Conservation (phyloP, 2,797 vertebrate species). For the Enteromius anoplus region DNA sequence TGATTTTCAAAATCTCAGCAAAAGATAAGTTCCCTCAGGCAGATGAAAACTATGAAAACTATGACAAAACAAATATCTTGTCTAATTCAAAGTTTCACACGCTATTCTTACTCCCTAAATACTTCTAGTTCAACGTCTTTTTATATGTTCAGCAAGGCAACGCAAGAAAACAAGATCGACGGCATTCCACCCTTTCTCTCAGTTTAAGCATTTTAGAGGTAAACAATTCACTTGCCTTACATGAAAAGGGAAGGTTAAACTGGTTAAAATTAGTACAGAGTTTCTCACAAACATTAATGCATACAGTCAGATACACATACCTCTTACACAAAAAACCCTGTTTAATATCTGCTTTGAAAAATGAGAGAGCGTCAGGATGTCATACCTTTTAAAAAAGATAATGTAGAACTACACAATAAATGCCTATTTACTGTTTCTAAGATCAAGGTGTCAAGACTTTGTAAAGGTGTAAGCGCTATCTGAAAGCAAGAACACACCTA, state of each 20-base stretch:
- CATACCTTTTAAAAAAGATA: neutral
- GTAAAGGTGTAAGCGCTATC: neutral
- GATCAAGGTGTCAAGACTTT: conserved; percentile 7
- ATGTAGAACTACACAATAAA: conserved; percentile 12
- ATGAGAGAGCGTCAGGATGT: neutral
- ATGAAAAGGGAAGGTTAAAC: conserved; percentile 38
- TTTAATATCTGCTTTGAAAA: conserved; percentile 22
- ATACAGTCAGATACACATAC: neutral
- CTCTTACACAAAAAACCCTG: neutral
- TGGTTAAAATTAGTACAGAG: conserved; percentile 24
- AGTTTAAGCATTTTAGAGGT: conserved; percentile 51
- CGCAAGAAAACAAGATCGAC: conserved; percentile 48
- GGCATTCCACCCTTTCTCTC: conserved; percentile 52
- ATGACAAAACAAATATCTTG: neutral
- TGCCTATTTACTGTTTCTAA: neutral
- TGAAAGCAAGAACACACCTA: conserved; percentile 24
- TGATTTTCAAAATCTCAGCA: neutral
- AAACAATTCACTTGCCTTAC: conserved; percentile 38
- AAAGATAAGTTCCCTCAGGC: conserved; percentile 12
- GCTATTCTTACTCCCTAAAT: neutral
- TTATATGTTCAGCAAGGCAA: conserved; percentile 45
- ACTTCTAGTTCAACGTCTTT: conserved; percentile 37
- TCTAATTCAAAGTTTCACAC: conserved; percentile 39
- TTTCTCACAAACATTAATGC: conserved; percentile 12
- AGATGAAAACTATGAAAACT: conserved; percentile 22